A percentile compares a stretch with the other conserved stretches of the same genome.
phyloP scores from a whole-genome alignment of 2,113 vertebrate genomes.

The Boleophthalmus pectinirostris region DNA sequence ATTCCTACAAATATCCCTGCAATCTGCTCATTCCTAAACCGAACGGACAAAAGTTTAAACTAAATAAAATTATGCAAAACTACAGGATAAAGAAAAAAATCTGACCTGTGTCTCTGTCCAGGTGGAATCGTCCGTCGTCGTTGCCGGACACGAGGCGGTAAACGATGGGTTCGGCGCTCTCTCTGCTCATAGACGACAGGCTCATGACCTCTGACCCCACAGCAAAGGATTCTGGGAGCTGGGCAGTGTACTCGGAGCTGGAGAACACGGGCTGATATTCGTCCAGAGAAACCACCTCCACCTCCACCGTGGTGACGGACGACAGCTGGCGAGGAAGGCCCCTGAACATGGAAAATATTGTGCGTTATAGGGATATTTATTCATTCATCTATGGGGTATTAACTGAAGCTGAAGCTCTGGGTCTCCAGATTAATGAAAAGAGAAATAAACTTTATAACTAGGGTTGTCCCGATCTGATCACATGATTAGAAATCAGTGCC shows the following conservation, averaged over 20 bases:
- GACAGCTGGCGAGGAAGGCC: conserved; percentile 84
- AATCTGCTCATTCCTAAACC: no score
- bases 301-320: conserved; percentile 81
- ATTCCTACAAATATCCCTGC: no score
- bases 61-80: background rate
- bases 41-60: no score
- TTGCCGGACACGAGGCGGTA: conserved; percentile 89
- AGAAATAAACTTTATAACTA: no score
- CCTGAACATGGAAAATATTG: conserved; percentile 14
- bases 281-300: conserved; percentile 87
- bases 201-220: conserved; percentile 83
- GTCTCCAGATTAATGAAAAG: no score
- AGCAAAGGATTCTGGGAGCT: conserved; percentile 82
- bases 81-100: background rate
- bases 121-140: conserved; percentile 81
- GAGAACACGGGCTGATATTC: conserved; percentile 91
- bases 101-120: conserved; percentile 86
- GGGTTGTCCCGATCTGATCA: no score
- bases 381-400: no score
- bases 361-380: no score
- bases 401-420: no score
- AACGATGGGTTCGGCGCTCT: conserved; percentile 63
- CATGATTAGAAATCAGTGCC: no score
- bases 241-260: conserved; percentile 80
- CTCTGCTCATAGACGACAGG: conserved; percentile 79